A percentile compares a stretch with the other conserved stretches of the same genome.
These are phyloP conservation scores for Plusia festucae DNA, from an alignment of 2,888 invertebrate species.

Conservation along the genomic window DNA sequence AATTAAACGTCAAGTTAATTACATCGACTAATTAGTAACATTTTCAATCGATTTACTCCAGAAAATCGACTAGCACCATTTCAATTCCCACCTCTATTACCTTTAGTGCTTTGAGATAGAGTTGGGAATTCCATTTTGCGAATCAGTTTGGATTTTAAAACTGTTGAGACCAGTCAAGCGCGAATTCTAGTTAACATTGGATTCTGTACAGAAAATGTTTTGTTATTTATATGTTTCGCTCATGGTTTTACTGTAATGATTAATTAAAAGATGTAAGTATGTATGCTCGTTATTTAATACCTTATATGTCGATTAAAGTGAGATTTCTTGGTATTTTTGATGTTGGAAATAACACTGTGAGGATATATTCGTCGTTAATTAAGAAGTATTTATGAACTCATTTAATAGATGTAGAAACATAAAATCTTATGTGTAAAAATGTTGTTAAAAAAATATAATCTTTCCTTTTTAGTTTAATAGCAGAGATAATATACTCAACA, in stretches of 20 bases:
- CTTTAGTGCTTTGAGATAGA: conserved; percentile 34
- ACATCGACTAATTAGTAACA: conserved; percentile 49
- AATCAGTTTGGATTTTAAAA: conserved; percentile 37
- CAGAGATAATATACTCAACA: too few species aligned
- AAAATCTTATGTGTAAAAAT: too few species aligned
- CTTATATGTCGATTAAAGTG: conserved; percentile 16
- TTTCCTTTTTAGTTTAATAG: too few species aligned
- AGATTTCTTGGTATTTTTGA: conserved; percentile 4
- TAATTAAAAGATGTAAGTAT: conserved; percentile 2
- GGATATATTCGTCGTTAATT: not conserved
- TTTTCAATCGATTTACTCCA: conserved; percentile 51
- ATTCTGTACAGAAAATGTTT: conserved; percentile 9
- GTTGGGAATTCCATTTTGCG: conserved; percentile 33
- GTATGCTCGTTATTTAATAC: conserved; percentile 22
- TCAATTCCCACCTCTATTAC: conserved; percentile 1
- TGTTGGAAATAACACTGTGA: not conserved
- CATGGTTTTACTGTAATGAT: conserved; percentile 14
- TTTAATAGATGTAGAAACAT: too few species aligned
- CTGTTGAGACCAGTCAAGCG: conserved; percentile 17
- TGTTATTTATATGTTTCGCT: not conserved
- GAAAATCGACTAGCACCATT: conserved; percentile 31
- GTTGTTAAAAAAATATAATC: too few species aligned
- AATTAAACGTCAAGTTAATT: conserved; percentile 50
- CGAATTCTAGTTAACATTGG: conserved; percentile 23
- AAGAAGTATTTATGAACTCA: too few species aligned